Evolutionary conservation across 2,888 invertebrate species (phyloP), one percentile per base, ranked within the genome.

Genomic region (Leptarthrus brevirostris): DNA sequence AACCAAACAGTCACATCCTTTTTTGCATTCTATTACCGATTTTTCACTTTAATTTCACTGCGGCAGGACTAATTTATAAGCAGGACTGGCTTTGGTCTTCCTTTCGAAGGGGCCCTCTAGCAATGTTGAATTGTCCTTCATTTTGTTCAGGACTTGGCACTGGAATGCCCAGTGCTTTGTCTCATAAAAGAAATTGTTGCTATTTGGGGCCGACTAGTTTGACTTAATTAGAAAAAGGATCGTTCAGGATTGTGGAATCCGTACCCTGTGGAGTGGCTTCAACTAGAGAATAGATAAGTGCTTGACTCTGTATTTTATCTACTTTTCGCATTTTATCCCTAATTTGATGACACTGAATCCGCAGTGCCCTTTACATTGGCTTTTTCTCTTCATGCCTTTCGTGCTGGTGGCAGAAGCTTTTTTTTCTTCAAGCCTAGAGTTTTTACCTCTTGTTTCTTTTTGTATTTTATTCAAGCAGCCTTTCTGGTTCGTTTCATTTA

Each of bases 221-320:
- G 64, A 64, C 64, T 64, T 64, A 64, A 64, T 64, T 64, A 64
- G 64, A 64, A 64, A 64, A 64, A 64, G 64, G 64, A 64, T 64
- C 64, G 64, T 44, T 64, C 24, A 22, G 64, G 44, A 64, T 64
- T 64, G 64, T 64, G 26, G 22, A 44, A 6, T 14, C n/a, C 24
- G 44, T 44, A 36, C 16, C n/a, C 44, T 22, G 14, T 64, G 26
- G 36, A 58, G 36, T 40, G 16, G 40, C 44, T 44, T 18, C n/a
- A 24, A 36, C 16, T 24, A 44, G 47, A n/a, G 16, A 44, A 64
- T 64, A 64, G 44, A 47, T 44, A 64, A 64, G 64, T 64, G 47
- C 44, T 24, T 18, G 44, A 14, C 64, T 44, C 64, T 64, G 40
- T 47, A 47, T 36, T 64, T 64, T 64, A 64, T 64, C 64, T 64